Evolutionary conservation across 2,113 vertebrate genomes (phyloP).

Genomic region (Athene cunicularia): DNA sequence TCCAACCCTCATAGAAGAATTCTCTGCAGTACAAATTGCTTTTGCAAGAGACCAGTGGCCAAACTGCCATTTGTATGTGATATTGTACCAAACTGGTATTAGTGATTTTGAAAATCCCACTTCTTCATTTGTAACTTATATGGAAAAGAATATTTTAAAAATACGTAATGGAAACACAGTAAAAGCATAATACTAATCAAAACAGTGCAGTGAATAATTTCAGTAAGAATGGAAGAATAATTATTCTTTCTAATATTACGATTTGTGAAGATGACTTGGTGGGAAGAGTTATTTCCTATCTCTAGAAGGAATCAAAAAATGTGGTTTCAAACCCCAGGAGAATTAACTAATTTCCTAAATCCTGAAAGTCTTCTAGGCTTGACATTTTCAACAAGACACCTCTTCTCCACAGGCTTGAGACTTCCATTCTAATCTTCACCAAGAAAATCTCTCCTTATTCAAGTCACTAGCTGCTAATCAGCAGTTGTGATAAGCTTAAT

Average conservation of each 20-base stretch:
- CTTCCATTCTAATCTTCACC: conserved; percentile 20
- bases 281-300: not conserved
- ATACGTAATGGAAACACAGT: not conserved
- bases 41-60: not conserved
- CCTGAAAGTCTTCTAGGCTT: not conserved
- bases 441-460: conserved; percentile 17
- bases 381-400: conserved; percentile 26
- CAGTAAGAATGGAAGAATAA: not conserved
- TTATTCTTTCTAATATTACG: not conserved
- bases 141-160: not conserved
- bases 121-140: not conserved
- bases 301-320: conserved; percentile 19
- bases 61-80: not conserved
- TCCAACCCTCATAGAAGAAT: not conserved
- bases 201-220: not conserved
- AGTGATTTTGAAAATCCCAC: not conserved
- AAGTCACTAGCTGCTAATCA: not conserved
- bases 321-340: not conserved
- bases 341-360: conserved; percentile 21
- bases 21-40: not conserved
- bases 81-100: not conserved
- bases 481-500: not conserved
- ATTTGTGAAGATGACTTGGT: not conserved
- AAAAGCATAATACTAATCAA: not conserved
- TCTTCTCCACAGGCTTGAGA: not conserved